phyloP scores from a whole-genome alignment of 2,888 invertebrate species.

The Parochlus steinenii region DNA sequence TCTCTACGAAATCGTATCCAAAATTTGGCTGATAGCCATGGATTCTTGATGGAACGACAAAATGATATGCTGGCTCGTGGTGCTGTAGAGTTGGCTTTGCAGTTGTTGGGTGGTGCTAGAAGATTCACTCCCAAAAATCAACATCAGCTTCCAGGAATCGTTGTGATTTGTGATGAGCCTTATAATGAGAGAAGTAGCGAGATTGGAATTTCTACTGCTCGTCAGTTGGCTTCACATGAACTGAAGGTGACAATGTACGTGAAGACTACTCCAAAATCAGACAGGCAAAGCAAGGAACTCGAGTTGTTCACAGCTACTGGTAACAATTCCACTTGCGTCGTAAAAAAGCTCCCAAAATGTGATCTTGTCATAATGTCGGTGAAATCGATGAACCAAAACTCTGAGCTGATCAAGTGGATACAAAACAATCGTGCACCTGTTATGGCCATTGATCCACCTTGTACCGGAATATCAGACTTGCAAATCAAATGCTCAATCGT shows the following conservation, averaged over 20 bases:
- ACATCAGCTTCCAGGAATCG: conserved; percentile 74
- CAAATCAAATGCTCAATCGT: conserved; percentile 50
- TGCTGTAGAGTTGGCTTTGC: conserved; percentile 67
- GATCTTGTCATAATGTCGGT: conserved; percentile 31
- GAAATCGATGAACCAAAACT: conserved; percentile 27
- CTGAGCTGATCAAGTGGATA: conserved; percentile 46
- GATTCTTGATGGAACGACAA: conserved; percentile 47
- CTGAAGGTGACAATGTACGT: conserved; percentile 48
- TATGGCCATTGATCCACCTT: conserved; percentile 59
- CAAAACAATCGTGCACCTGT: conserved; percentile 52
- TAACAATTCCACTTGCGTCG: conserved; percentile 37
- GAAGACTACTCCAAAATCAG: conserved; percentile 33
- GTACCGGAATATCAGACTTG: conserved; percentile 41
- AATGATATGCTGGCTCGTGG: conserved; percentile 68
- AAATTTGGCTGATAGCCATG: conserved; percentile 46
- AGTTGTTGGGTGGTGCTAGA: conserved; percentile 68
- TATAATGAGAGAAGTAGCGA: conserved; percentile 40
- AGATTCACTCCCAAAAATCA: conserved; percentile 70
- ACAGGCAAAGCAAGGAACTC: conserved; percentile 31
- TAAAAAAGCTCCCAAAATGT: conserved; percentile 31
- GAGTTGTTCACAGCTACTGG: conserved; percentile 48
- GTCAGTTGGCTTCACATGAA: conserved; percentile 70
- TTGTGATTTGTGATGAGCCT: conserved; percentile 53
- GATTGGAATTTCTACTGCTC: conserved; percentile 55
- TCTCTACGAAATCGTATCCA: conserved; percentile 51